Evolutionary conservation across 2,797 vertebrate species (phyloP).

Genomic region (Acomys russatus): DNA sequence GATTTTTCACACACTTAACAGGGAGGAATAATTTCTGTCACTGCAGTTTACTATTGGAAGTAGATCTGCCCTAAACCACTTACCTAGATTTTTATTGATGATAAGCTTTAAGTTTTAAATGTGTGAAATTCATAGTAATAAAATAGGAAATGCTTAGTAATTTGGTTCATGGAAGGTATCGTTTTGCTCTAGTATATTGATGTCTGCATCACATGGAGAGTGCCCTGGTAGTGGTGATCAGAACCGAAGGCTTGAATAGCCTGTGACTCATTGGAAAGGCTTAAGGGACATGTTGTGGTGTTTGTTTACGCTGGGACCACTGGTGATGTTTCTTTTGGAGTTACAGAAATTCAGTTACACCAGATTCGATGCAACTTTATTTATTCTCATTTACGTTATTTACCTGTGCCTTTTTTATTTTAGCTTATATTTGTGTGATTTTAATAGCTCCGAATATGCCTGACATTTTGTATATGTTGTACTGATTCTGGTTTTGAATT

Average conservation of each 20-base stretch:
- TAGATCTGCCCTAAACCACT: not conserved
- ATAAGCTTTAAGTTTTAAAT: slow-evolving; percentile 38
- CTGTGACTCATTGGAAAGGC: slow-evolving; percentile 66
- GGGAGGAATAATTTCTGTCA: slow-evolving; percentile 54
- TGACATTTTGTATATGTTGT: slow-evolving; percentile 37
- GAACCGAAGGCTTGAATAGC: slow-evolving; percentile 46
- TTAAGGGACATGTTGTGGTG: slow-evolving; percentile 57
- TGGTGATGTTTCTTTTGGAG: not conserved
- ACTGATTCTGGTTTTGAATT: slow-evolving; percentile 18
- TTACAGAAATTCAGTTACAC: not conserved
- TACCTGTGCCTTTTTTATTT: not conserved
- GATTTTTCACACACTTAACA: not conserved
- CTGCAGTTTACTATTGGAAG: not conserved
- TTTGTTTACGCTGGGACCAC: slow-evolving; percentile 51
- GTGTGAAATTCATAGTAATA: not conserved
- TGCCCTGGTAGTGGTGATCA: slow-evolving; percentile 55
- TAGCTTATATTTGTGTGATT: not conserved
- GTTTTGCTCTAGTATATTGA: not conserved
- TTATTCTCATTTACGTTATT: slow-evolving; percentile 29
- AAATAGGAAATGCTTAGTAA: not conserved
- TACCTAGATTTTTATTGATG: not conserved
- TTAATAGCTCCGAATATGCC: slow-evolving; percentile 28
- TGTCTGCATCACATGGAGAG: not conserved
- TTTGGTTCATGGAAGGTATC: not conserved
- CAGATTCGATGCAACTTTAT: not conserved